Evolutionary conservation across 2,113 vertebrate species (phyloP).

Genomic region (Smithornis capensis): DNA sequence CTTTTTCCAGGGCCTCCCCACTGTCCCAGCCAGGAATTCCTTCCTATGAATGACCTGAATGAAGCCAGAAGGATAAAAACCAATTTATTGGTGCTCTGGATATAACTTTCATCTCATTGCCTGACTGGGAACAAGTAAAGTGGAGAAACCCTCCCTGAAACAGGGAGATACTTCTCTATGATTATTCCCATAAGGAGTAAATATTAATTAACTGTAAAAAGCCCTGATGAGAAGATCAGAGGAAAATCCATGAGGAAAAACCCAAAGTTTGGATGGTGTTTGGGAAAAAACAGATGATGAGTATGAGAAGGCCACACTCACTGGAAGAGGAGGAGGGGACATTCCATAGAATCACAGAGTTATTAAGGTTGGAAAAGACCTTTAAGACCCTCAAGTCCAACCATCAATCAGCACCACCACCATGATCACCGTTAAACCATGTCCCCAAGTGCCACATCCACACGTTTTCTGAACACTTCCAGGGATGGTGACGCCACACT

Average conservation of each 20-base stretch:
- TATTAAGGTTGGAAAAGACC: not conserved
- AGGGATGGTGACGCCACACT: not conserved
- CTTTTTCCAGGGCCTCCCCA: too few relatives aligned
- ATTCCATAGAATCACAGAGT: too few relatives aligned
- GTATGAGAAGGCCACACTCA: accelerated
- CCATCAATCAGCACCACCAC: not conserved
- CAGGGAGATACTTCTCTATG: not conserved
- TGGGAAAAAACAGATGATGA: not conserved
- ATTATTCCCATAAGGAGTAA: not conserved
- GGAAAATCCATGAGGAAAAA: not conserved
- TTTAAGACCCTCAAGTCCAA: not conserved
- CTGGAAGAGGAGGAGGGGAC: not conserved
- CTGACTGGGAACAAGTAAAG: accelerated
- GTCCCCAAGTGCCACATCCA: not conserved
- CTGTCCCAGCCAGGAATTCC: not conserved
- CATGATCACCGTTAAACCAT: not conserved
- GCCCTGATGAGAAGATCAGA: accelerated
- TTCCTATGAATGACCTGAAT: not conserved
- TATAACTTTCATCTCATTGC: not conserved
- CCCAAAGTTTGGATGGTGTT: not conserved
- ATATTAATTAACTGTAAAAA: not conserved
- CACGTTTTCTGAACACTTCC: not conserved
- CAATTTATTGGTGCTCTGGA: not conserved
- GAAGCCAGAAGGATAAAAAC: not conserved
- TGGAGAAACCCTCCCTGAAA: not conserved